Percentiles rank a stretch among this genome's conserved stretches.
Conservation (phyloP, 30 jellyfish, hydroid and myxozoan species). For the Euphysa ruthae region DNA sequence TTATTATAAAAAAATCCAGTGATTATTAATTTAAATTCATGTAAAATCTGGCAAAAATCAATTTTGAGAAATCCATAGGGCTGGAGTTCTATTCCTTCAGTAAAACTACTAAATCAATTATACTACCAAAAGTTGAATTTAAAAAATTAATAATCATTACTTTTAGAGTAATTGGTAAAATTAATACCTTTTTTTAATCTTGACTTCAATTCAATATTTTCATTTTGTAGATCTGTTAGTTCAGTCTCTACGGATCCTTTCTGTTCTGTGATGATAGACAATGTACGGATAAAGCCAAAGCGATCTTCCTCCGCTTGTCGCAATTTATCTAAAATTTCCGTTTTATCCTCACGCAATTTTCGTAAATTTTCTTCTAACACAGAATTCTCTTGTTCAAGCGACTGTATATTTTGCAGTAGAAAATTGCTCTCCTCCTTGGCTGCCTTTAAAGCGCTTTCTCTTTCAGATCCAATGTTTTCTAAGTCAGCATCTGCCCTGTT, state of each 20-base stretch:
- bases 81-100: too few relatives aligned
- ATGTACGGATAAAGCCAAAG: conserved; percentile 67
- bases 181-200: background rate
- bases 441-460: conserved; percentile 48
- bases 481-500: conserved; percentile 41
- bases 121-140: background rate
- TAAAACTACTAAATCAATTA: too few relatives aligned
- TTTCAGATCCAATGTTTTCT: conserved; percentile 18
- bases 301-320: conserved; percentile 88
- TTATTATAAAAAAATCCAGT: too few relatives aligned
- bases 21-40: too few relatives aligned
- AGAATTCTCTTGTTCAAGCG: conserved; percentile 79
- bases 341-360: conserved; percentile 66
- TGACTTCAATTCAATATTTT: background rate
- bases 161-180: background rate
- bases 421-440: conserved; percentile 71
- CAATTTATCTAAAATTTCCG: conserved; percentile 72
- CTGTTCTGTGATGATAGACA: conserved; percentile 54
- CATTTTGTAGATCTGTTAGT: background rate
- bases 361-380: conserved; percentile 79
- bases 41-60: too few relatives aligned
- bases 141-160: background rate
- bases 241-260: conserved; percentile 33
- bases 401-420: conserved; percentile 69
- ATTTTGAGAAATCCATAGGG: too few relatives aligned